Conservation (phyloP, 2,888 invertebrate genomes). For the Pyrrhia umbra region DNA sequence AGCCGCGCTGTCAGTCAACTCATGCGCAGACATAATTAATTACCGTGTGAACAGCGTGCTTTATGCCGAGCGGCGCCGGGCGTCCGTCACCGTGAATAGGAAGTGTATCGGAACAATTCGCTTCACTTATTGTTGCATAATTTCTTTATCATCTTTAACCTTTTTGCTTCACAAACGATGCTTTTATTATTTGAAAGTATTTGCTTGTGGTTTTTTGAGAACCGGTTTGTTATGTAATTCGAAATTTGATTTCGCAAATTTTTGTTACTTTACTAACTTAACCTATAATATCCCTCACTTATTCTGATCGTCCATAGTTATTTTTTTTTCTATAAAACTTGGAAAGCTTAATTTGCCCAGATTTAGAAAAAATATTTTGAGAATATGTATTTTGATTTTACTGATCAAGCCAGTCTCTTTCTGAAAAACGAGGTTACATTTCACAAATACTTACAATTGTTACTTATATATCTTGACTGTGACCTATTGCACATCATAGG, state of each 20-base stretch:
- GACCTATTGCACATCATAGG: not conserved
- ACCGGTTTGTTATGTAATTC: too few species aligned
- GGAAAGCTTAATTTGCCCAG: too few species aligned
- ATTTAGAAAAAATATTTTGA: too few species aligned
- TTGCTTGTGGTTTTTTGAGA: too few species aligned
- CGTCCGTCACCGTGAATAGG: not conserved
- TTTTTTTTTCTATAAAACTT: too few species aligned
- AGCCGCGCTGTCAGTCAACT: slow-evolving; percentile 31
- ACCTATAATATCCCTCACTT: too few species aligned
- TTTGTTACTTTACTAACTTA: too few species aligned
- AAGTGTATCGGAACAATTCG: slow-evolving; percentile 26
- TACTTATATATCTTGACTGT: not conserved
- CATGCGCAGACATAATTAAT: slow-evolving; percentile 47
- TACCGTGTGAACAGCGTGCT: slow-evolving; percentile 39
- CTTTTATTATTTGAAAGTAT: not conserved
- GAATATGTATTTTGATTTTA: too few species aligned
- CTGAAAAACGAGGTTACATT: not conserved
- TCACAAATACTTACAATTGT: not conserved
- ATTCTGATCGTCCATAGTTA: too few species aligned
- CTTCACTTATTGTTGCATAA: slow-evolving; percentile 4
- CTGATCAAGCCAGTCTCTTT: not conserved
- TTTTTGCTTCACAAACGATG: not conserved
- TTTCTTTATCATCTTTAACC: not conserved
- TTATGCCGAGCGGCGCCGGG: slow-evolving; percentile 20
- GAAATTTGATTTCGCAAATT: too few species aligned